Base-by-base conservation (phyloP, 2,113 vertebrate genomes). In the Cathartes aura region DNA sequence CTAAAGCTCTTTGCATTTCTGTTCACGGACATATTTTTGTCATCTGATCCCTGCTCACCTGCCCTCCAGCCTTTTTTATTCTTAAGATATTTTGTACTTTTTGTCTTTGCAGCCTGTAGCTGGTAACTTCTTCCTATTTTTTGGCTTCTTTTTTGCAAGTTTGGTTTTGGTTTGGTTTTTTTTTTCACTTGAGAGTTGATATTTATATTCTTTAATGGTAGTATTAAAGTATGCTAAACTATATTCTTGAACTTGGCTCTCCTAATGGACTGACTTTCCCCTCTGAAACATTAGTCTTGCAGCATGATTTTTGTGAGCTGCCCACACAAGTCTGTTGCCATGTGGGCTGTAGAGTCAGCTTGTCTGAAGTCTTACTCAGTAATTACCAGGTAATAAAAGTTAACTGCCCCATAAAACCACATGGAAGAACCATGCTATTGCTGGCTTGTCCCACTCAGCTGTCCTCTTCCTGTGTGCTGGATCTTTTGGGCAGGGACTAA, bases 301-400 rank as follows among this genome's bases (percentile, higher is more conserved):
- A 95, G 60, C 32, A 14, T 23, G 64, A 43, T 32, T 83, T 96
- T 34, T 85, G 73, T 72, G 36, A 91, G 68, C 81, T 95, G 86
- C 92, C 94, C 89, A 73, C 94, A 84, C 56, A 59, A 73, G 30
- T 59, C 56, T 91, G 34, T 67, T 89, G 89, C 91, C 76, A 40
- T 92, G 83, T 89, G 89, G 64, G 66, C 81, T 89, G 62, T 72
- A 94, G 68, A 96, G 89, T 78, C 92, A 96, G 81, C 45, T 84
- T 89, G 60, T 94, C 89, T 93, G 76, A 82, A 95, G 87, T 56
- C 91, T 92, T 92, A 73, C 45, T 84, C 71, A 34, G 70, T 97
- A 96, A 97, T 94, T 97, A 94, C 92, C 97, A 97, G 91, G 89
- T 91, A 96, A 85, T 95, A 97, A 95, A 96, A 95, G 62, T 97